Base-by-base conservation (phyloP, 2,888 invertebrate species). In the Amblyteles armatorius region DNA sequence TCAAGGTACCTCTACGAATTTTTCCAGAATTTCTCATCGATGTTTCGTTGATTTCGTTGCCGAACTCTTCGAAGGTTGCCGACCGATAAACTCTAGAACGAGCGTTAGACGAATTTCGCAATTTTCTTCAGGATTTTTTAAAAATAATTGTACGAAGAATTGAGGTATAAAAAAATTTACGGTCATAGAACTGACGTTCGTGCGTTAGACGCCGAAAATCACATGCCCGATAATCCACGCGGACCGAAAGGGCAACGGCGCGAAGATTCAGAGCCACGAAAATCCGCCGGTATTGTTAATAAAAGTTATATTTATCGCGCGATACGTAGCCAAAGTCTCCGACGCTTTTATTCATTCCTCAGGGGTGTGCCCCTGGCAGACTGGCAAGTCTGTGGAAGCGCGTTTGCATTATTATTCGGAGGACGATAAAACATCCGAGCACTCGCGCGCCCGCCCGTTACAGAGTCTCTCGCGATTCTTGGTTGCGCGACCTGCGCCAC, bases 321-420 rank as follows among this genome's bases (percentile, higher is more conserved):
- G 22, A 29, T 50, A 33, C 16, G 69, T 67, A 72, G 52, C 52
- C 74, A 67, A 65, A 81, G 73, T 73, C 55, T 55, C 73, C 79
- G 67, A 77, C 69, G 79, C 65, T 82, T 85, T 85, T 71, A 76
- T 71, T 71, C 76, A 72, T 44, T 69, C 79, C 60, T 60, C 60
- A 44, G 82, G 82, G 79, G 84, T 85, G 84, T 82, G 84, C 65
- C 82, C 36, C 74, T 79, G 71, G 52, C 52, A 55, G 82, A 76
- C 78, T 76, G 82, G 69, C 81, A 73, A 68, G 78, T 74, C 68
- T 78, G 22, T 79, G 76, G 73, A 84, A 84, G 81, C 78, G 74
- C 84, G 82, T 82, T 85, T 82, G 84, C 84, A 85, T 85, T 85
- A 85, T 85, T 85, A 85, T 85, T 85, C 84, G 84, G 83, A 83